Conservation (phyloP, 2,888 invertebrate species). For the Tenthredo mesomela region DNA sequence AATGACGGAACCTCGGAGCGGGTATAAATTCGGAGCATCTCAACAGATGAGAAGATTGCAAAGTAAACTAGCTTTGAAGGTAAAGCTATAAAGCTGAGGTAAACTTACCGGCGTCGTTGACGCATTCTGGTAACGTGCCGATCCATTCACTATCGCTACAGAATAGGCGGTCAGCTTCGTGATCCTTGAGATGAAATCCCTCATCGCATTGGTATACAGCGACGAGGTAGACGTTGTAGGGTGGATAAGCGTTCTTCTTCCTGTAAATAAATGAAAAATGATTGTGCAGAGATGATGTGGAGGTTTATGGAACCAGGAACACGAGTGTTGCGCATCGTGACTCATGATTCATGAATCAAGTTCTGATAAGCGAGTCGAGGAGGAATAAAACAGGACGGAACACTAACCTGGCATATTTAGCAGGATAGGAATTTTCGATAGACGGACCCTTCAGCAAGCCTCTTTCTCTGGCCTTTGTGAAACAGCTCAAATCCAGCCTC, state of each 20-base stretch:
- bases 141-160: constrained; percentile 82
- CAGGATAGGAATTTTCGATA: constrained; percentile 66
- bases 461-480: constrained; percentile 64
- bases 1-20: not conserved
- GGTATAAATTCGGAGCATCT: not conserved
- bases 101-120: constrained; percentile 63
- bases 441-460: constrained; percentile 69
- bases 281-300: not conserved
- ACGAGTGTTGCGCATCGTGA: constrained; percentile 2
- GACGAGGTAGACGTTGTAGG: constrained; percentile 79
- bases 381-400: not conserved
- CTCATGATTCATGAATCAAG: not conserved
- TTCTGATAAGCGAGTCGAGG: not conserved
- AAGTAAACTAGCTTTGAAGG: not conserved
- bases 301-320: not conserved
- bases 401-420: constrained; percentile 68
- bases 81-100: not conserved
- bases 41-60: not conserved
- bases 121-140: constrained; percentile 80
- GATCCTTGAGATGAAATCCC: constrained; percentile 79
- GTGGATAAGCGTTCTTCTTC: constrained; percentile 66
- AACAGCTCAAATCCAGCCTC: constrained; percentile 69
- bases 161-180: constrained; percentile 79
- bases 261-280: constrained; percentile 59
- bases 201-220: constrained; percentile 81